Conservation (phyloP, 2,797 vertebrate genomes). For the Mormyrops boulengeri region DNA sequence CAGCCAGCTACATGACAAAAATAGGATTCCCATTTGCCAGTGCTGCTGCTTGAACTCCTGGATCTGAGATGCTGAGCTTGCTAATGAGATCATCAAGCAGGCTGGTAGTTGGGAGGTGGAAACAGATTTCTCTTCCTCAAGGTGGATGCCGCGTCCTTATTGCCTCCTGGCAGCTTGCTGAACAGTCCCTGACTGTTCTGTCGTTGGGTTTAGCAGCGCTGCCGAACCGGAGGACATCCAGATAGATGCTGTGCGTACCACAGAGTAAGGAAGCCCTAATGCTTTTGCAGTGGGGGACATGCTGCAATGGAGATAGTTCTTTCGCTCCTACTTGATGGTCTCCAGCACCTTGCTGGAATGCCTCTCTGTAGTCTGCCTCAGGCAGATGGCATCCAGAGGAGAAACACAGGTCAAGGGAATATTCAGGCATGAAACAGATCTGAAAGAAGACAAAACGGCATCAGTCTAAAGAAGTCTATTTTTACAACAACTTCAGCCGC, state of each 20-base stretch:
- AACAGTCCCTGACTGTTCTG: neutral
- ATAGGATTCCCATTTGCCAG: neutral
- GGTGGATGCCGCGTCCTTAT: neutral
- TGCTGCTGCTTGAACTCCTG: neutral
- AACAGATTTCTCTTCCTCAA: neutral
- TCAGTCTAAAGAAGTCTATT: neutral
- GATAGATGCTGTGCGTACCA: neutral
- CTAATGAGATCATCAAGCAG: neutral
- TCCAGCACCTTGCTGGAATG: neutral
- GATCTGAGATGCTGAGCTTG: conserved; percentile 7
- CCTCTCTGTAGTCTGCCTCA: neutral
- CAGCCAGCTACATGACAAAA: neutral
- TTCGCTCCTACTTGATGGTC: neutral
- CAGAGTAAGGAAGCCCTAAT: neutral
- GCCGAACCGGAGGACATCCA: neutral
- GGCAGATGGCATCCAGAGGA: neutral
- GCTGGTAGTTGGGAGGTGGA: neutral
- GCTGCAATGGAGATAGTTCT: neutral
- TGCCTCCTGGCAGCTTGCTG: neutral
- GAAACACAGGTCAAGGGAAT: neutral
- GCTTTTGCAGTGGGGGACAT: neutral
- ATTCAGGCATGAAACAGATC: neutral
- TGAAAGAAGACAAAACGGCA: neutral
- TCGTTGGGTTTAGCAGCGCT: neutral
- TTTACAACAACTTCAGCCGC: neutral